A percentile compares a stretch with the other conserved stretches of the same genome.
phyloP scores from a whole-genome alignment of 1,140 invertebrate species.

The Steinernema khuongi region DNA sequence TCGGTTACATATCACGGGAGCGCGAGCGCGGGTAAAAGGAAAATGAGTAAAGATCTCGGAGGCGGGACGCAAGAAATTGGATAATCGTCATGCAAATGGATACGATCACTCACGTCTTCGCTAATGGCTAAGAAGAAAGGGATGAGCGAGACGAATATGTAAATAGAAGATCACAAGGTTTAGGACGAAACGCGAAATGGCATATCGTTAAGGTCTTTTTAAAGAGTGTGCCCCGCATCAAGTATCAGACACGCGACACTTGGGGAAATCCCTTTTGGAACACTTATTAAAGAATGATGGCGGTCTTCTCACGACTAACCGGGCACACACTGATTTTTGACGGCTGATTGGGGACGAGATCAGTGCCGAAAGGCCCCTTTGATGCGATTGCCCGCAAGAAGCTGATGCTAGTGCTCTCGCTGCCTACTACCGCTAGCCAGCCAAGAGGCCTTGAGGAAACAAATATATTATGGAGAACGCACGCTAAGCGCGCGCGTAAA shows the following conservation, averaged over 20 bases:
- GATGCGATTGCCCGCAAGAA: conserved; percentile 14
- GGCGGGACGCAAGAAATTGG: conserved; percentile 22
- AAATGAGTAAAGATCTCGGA: not conserved
- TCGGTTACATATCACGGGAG: conserved; percentile 16
- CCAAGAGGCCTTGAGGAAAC: conserved; percentile 14
- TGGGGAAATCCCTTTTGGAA: not conserved
- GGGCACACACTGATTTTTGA: not conserved
- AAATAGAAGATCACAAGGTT: not conserved
- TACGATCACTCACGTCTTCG: not conserved
- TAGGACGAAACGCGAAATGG: no score
- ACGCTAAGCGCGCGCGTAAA: conserved; percentile 16
- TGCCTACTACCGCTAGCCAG: conserved; percentile 11
- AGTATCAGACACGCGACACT: not conserved
- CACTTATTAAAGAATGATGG: not conserved
- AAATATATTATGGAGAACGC: conserved; percentile 17
- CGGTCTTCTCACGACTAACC: not conserved
- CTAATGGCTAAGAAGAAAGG: not conserved
- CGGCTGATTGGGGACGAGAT: not conserved
- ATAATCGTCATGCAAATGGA: conserved; percentile 22
- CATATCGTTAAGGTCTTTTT: no score
- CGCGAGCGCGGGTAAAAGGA: conserved; percentile 5
- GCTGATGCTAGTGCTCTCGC: conserved; percentile 16
- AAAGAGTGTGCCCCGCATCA: no score
- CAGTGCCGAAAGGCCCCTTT: conserved; percentile 9
- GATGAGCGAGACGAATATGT: not conserved